Evolutionary conservation across 2,113 vertebrate genomes (phyloP), one percentile per base, ranked within the genome.

Genomic region (Zapus hudsonius): DNA sequence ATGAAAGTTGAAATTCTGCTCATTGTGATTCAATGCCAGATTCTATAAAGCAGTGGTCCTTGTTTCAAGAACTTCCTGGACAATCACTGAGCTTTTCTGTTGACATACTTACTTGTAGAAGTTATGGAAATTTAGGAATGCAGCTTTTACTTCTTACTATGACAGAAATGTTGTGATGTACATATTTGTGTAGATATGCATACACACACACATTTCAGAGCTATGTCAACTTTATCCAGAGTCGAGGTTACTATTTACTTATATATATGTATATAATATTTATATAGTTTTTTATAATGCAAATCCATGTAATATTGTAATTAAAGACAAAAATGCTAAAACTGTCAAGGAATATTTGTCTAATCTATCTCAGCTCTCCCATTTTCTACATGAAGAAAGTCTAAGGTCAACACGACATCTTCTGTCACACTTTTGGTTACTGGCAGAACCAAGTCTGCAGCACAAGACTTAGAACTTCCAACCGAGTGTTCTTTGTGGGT

Each of bases 1-100:
- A 89, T 91, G 59, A 89, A 94, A 84, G 78, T 92, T 94, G 93
- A 96, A 95, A 95, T 83, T 78, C 9, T 38, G 55, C 38, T 92
- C 91, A 83, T 85, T 95, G 76, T 42, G 55, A 94, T 93, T 93
- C 92, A 89, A 36, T 76, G 85, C 38, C 61, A 72, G 33, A 90
- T 57, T 87, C 85, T 81, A 15, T 66, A 95, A 87, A 95, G 85
- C 90, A 95, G 80, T 38, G 93, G 74, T 78, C 27, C 3, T 84
- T 92, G 11, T 88, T 84, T 79, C 76, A 92, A 52, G 31, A 89
- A 82, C 8, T 74, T 17, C 42, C 5, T 84, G 9, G 52, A 80
- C 92, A 40, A 40, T 88, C 20, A 80, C 66, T 75, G 38, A 92
- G 63, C 16, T 31, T 44, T 69, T 74, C 72, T 85, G 5, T 57